Evolutionary conservation across 2,797 vertebrate species (phyloP).

Genomic region (Gobionotothen gibberifrons): DNA sequence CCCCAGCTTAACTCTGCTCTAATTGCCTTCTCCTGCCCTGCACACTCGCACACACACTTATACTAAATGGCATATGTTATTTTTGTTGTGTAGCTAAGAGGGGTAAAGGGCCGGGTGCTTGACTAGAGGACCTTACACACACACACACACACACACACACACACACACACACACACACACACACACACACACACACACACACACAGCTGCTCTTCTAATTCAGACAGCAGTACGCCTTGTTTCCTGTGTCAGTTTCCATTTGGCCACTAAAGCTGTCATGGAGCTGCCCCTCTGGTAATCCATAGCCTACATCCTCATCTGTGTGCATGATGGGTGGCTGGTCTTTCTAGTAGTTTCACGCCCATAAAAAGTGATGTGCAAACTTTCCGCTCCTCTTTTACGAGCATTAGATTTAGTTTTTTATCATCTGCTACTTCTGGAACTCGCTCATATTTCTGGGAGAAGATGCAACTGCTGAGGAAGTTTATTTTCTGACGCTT

Average conservation of each 20-base stretch:
- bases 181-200: slow-evolving; percentile 25
- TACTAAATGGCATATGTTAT: slow-evolving; percentile 35
- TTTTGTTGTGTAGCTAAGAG: slow-evolving; percentile 46
- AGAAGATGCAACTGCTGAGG: slow-evolving; percentile 4
- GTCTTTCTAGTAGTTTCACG: slow-evolving; percentile 23
- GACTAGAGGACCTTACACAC: slow-evolving; percentile 4
- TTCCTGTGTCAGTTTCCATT: slow-evolving; percentile 54
- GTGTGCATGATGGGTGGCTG: not conserved
- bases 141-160: not conserved
- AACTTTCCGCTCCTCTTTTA: slow-evolving; percentile 42
- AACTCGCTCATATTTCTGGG: slow-evolving; percentile 33
- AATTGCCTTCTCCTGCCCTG: slow-evolving; percentile 36
- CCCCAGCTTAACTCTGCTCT: slow-evolving; percentile 39
- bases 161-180: slow-evolving; percentile 9
- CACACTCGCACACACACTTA: slow-evolving; percentile 18
- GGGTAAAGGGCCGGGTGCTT: slow-evolving; percentile 6
- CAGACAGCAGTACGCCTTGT: slow-evolving; percentile 26
- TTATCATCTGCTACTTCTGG: slow-evolving; percentile 39
- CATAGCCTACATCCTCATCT: slow-evolving; percentile 32
- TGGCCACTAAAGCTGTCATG: slow-evolving; percentile 49
- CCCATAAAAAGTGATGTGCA: slow-evolving; percentile 29
- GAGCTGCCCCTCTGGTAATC: slow-evolving; percentile 38
- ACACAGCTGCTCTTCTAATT: slow-evolving; percentile 34
- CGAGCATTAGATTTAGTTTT: slow-evolving; percentile 39
- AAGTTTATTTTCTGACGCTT: not conserved